Evolutionary conservation across 1,140 invertebrate species (phyloP).

Genomic region (Psix sp.): DNA sequence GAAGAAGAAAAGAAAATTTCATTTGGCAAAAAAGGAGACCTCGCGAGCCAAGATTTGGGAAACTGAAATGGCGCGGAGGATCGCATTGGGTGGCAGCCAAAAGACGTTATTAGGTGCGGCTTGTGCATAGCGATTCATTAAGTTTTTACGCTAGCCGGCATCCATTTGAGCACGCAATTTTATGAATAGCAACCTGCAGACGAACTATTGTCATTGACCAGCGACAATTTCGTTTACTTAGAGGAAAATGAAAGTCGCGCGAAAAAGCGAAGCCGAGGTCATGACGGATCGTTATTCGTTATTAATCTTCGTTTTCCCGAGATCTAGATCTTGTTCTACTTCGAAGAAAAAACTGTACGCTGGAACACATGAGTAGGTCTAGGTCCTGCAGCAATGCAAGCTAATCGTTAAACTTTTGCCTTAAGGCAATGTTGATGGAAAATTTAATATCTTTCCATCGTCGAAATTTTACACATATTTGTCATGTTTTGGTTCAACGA

Average conservation of each 20-base stretch:
- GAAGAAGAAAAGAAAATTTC: no score
- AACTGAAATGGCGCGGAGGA: constrained; percentile 28
- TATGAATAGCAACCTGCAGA: background rate
- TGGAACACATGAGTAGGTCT: constrained; percentile 54
- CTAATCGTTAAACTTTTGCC: constrained; percentile 49
- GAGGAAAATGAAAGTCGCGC: constrained; percentile 25
- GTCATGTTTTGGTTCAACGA: no score
- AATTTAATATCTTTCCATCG: no score
- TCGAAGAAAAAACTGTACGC: constrained; percentile 21
- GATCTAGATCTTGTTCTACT: constrained; percentile 47
- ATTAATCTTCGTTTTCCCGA: constrained; percentile 38
- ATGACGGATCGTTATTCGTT: constrained; percentile 16
- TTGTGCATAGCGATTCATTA: constrained; percentile 47
- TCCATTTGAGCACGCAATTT: constrained; percentile 7
- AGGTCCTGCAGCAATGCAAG: constrained; percentile 41
- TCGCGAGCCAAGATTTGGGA: constrained; percentile 60
- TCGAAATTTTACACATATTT: no score
- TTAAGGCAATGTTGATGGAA: no score
- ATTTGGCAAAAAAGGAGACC: no score
- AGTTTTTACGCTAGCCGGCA: constrained; percentile 14
- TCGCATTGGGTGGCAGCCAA: constrained; percentile 34
- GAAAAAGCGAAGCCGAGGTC: constrained; percentile 30
- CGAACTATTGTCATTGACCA: constrained; percentile 3
- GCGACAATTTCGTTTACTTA: background rate
- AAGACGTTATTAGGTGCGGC: constrained; percentile 34